phyloP scores from a whole-genome alignment of 2,113 vertebrate genomes.

The Nesogale talazaci region DNA sequence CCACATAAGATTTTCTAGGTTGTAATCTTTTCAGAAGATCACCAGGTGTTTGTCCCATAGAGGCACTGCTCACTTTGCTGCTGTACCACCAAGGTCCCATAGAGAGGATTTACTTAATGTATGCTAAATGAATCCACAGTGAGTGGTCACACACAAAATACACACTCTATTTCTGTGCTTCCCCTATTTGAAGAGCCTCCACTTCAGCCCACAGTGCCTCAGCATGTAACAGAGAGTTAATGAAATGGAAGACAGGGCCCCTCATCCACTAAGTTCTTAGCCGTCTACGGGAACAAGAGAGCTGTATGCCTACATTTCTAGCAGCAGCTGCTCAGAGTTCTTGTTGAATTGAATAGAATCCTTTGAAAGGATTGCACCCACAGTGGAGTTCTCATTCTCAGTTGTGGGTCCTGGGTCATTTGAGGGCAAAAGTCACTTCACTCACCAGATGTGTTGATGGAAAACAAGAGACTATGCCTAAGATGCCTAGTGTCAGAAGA shows the following conservation, averaged over 20 bases:
- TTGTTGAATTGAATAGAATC: not conserved
- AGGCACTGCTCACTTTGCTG: not conserved
- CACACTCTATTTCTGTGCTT: not conserved
- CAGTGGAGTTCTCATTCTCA: slow-evolving; percentile 28
- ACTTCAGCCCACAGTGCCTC: not conserved
- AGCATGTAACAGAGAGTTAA: too few relatives aligned
- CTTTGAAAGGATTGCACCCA: not conserved
- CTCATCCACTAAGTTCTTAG: not conserved
- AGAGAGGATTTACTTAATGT: not conserved
- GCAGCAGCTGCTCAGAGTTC: accelerated
- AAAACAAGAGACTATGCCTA: not conserved
- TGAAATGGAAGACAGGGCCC: not conserved
- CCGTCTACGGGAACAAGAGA: not conserved
- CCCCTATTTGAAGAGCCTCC: too few relatives aligned
- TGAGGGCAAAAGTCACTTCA: slow-evolving; percentile 16
- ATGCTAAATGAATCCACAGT: not conserved
- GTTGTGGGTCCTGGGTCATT: not conserved
- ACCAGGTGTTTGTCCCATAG: not conserved
- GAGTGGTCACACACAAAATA: too few relatives aligned
- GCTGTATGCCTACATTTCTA: not conserved
- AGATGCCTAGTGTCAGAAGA: slow-evolving; percentile 1
- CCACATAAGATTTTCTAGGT: not conserved
- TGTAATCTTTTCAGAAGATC: not conserved
- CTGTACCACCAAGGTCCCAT: not conserved
- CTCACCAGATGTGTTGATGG: slow-evolving; percentile 69